Percentiles rank a stretch among this genome's conserved stretches.
Conservation (phyloP, 2,113 vertebrate genomes). For the Agelaius phoeniceus region DNA sequence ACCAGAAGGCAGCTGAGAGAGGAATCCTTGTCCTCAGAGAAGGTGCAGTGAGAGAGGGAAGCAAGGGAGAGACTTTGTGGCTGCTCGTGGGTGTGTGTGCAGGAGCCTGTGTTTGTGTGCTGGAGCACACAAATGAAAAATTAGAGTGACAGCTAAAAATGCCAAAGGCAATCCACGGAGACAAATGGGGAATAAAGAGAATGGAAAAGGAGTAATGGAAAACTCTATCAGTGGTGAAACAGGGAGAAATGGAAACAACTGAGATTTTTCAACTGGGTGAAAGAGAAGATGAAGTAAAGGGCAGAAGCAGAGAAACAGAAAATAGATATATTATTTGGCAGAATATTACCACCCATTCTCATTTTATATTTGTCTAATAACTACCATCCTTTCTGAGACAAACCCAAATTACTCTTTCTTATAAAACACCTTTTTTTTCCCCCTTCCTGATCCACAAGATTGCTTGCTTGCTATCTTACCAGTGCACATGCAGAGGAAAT, state of each 20-base stretch:
- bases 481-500: neutral
- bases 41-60: neutral
- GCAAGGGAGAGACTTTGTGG: neutral
- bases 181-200: neutral
- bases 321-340: neutral
- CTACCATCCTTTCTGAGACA: neutral
- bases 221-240: neutral
- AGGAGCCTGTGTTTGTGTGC: neutral
- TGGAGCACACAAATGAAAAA: neutral
- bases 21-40: neutral
- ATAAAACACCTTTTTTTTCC: neutral
- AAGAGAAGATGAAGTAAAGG: neutral
- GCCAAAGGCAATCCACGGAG: neutral
- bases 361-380: neutral
- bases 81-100: neutral
- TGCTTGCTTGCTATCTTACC: neutral
- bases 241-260: neutral
- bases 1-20: neutral
- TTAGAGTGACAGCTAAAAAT: slow-evolving; percentile 14
- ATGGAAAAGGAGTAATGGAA: slow-evolving; percentile 2
- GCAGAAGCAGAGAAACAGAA: neutral
- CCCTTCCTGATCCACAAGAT: neutral
- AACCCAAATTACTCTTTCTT: neutral
- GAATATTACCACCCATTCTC: neutral
- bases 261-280: neutral